phyloP scores from a whole-genome alignment of 2,888 invertebrate genomes.

The Strigamia maritima region DNA sequence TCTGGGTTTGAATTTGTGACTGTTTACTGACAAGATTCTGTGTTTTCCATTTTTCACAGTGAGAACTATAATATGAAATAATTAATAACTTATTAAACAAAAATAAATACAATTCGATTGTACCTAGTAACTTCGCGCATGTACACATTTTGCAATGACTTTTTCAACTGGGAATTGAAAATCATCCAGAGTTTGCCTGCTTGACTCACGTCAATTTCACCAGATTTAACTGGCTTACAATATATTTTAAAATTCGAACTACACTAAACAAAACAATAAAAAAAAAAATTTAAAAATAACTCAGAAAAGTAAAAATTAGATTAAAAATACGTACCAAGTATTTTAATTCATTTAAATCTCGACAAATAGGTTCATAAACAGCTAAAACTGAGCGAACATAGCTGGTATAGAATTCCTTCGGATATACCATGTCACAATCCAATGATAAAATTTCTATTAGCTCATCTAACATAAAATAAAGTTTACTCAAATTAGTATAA shows the following conservation, averaged over 20 bases:
- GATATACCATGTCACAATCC: constrained; percentile 48
- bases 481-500: not conserved
- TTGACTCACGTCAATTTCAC: constrained; percentile 63
- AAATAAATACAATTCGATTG: not conserved
- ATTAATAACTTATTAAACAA: not conserved
- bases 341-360: constrained; percentile 77
- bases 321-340: constrained; percentile 64
- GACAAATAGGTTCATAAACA: constrained; percentile 64
- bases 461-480: constrained; percentile 55
- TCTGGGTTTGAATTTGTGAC: not conserved
- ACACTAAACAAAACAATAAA: constrained; percentile 46
- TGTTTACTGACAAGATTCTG: not conserved
- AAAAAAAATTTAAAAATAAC: not conserved
- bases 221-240: constrained; percentile 70
- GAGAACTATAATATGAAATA: not conserved
- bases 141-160: constrained; percentile 73
- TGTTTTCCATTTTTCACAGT: not conserved
- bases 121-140: constrained; percentile 53
- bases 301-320: not conserved
- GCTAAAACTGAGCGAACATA: constrained; percentile 71
- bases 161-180: constrained; percentile 70
- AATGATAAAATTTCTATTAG: constrained; percentile 53
- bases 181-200: constrained; percentile 73
- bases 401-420: constrained; percentile 63
- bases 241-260: constrained; percentile 65